Base-by-base conservation (phyloP, 2,113 vertebrate genomes). In the Galbula dea region DNA sequence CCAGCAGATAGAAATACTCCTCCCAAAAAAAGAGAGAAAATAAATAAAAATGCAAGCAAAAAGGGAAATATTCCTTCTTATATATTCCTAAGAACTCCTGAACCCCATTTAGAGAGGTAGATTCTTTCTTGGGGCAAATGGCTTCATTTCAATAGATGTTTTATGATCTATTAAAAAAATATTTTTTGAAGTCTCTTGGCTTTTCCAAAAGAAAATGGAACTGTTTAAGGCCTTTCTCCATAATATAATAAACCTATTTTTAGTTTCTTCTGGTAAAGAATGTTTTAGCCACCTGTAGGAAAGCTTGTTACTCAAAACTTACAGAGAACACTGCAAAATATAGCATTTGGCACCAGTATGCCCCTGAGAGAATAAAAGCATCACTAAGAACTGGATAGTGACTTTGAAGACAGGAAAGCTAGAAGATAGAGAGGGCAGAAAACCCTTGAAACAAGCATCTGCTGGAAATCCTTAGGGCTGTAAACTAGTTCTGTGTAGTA, bases 131-230 rank as follows among this genome's bases (percentile, higher is more conserved):
- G 59, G 11, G 59, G 74, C 24, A 49, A 76, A 82, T 52, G 22
- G 48, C 45, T 90, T 94, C 80, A 84, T 95, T 93, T 54, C 74
- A 94, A 94, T 91, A 75, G 68, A 76, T 76, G 91, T 86, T 93
- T 90, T 34, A 57, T 84, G 86, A 93, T 67, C 83, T 96, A 86
- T 52, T n/a, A n/a, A n/a, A 78, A 71, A 94, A 94, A 93, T 90
- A 92, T 88, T 95, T 48, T 76, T 81, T 77, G 87, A 87, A 62
- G 49, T 78, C 77, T 85, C 48, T 67, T 85, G 66, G 66, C 27
- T 19, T 82, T 87, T 83, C 58, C 36, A 72, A 61, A 76, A 37
- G 45, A 82, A 95, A 94, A 79, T 16, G 86, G 77, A 90, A 78
- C 89, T 83, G 83, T 81, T 13, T 29, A 27, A 89, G 32, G 65